A percentile compares a stretch with the other conserved stretches of the same genome.
phyloP scores from a whole-genome alignment of 2,888 invertebrate species.

The Baccha elongata region DNA sequence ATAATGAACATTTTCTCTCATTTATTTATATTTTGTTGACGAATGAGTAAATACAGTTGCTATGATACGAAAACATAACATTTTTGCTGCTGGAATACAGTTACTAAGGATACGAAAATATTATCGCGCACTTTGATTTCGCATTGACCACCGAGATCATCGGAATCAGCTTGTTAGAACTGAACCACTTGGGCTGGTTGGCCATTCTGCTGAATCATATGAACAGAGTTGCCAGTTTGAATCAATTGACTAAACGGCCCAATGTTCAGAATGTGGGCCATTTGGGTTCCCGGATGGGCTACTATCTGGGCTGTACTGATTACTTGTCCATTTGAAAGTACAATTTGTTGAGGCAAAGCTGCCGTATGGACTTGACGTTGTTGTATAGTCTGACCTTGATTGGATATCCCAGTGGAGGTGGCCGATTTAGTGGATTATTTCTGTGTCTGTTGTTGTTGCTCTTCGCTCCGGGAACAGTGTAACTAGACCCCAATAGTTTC shows the following conservation, averaged over 20 bases:
- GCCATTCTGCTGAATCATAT: slow-evolving; percentile 82
- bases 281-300: slow-evolving; percentile 78
- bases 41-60: too few species aligned
- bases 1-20: too few species aligned
- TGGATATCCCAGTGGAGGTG: slow-evolving; percentile 74
- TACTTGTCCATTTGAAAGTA: slow-evolving; percentile 81
- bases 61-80: too few species aligned
- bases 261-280: slow-evolving; percentile 80
- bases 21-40: too few species aligned
- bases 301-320: slow-evolving; percentile 81
- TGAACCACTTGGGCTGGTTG: slow-evolving; percentile 76
- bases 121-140: slow-evolving; percentile 80
- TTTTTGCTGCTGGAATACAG: too few species aligned
- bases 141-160: slow-evolving; percentile 74
- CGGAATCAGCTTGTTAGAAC: slow-evolving; percentile 73
- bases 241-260: slow-evolving; percentile 75
- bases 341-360: slow-evolving; percentile 80
- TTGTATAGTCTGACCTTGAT: slow-evolving; percentile 76
- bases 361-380: slow-evolving; percentile 73
- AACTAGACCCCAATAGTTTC: too few species aligned
- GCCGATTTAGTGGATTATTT: slow-evolving; percentile 52
- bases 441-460: slow-evolving; percentile 62
- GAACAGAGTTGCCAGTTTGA: slow-evolving; percentile 81
- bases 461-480: too few species aligned
- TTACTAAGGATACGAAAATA: too few species aligned